Conservation (phyloP, 2,113 vertebrate species). For the Percina caprodes region DNA sequence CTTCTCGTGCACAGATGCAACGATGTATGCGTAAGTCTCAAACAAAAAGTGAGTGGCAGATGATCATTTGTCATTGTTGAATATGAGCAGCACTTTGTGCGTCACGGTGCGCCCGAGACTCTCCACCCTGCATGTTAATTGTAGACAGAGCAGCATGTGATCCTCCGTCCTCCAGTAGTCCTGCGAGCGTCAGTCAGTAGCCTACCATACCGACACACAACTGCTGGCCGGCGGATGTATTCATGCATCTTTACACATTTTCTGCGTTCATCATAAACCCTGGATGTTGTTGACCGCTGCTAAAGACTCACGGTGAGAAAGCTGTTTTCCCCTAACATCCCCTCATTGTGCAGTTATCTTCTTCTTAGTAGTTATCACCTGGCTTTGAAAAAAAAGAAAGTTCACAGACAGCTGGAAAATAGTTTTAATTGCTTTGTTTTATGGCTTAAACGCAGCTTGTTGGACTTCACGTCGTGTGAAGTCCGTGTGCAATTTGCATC, state of each 20-base stretch:
- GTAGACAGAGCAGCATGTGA: slow-evolving; percentile 67
- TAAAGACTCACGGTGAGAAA: slow-evolving; percentile 63
- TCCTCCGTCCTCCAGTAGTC: slow-evolving; percentile 60
- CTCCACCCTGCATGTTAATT: slow-evolving; percentile 63
- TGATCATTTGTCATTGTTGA: slow-evolving; percentile 15
- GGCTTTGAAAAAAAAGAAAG: slow-evolving; percentile 24
- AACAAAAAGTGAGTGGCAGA: slow-evolving; percentile 29
- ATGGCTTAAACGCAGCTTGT: background rate
- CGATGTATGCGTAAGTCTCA: background rate
- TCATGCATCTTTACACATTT: slow-evolving; percentile 15
- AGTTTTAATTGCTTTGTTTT: slow-evolving; percentile 2
- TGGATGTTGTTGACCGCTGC: slow-evolving; percentile 33
- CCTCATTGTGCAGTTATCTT: background rate
- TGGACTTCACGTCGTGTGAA: background rate
- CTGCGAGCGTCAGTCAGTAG: slow-evolving; percentile 15
- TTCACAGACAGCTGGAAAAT: slow-evolving; percentile 4
- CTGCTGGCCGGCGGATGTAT: slow-evolving; percentile 36
- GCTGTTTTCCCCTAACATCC: background rate
- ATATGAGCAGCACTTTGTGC: slow-evolving; percentile 58
- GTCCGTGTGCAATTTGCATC: background rate
- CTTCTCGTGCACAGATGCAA: background rate
- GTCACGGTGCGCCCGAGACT: slow-evolving; percentile 70
- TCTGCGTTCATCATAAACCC: background rate
- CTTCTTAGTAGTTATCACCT: background rate
- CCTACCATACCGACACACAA: slow-evolving; percentile 34